Base-by-base conservation (phyloP, 2,113 vertebrate species). In the Ranitomeya imitator region DNA sequence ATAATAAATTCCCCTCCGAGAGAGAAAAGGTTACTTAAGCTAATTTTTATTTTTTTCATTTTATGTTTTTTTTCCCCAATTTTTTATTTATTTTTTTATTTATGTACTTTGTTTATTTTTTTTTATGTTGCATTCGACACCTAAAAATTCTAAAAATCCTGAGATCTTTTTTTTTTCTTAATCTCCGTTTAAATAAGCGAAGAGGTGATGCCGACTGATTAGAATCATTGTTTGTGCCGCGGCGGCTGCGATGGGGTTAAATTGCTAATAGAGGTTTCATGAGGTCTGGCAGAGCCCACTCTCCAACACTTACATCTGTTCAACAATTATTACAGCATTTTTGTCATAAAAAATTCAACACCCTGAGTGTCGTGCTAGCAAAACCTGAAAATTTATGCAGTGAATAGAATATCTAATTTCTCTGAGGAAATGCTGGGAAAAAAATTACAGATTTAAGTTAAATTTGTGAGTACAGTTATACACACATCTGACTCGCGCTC, bases 321-420 rank as follows among this genome's bases (percentile, higher is more conserved):
- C 97, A 97, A 98, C 96, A 97, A 98, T 98, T 98, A 98, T 98
- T 98, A 98, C 96, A 97, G 95, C 96, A 94, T 96, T 98, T 97
- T 97, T 96, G 94, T 97, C 95, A 98, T 98, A 97, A 98, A 98
- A 98, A 96, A 98, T 98, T 97, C 96, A 98, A 96, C 97, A 97
- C 96, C 96, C 95, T 91, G 94, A 96, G 97, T 97, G 96, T 97
- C 96, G 93, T 96, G 95, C 94, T 94, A 97, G 96, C 95, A 96
- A 96, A 97, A 97, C 96, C 96, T 97, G 96, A 96, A 97, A 98
- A 98, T 98, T 94, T 98, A 98, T 98, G 96, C 97, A 96, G 97
- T 94, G 96, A 97, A 97, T 95, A 95, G 97, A 98, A 97, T 96
- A 96, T 94, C 96, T 97, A 96, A 99, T 98, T 97, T 98, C 97